These are phyloP conservation scores for Dynastes tityus DNA, from an alignment of 2,888 invertebrate species.

Conservation along the genomic window DNA sequence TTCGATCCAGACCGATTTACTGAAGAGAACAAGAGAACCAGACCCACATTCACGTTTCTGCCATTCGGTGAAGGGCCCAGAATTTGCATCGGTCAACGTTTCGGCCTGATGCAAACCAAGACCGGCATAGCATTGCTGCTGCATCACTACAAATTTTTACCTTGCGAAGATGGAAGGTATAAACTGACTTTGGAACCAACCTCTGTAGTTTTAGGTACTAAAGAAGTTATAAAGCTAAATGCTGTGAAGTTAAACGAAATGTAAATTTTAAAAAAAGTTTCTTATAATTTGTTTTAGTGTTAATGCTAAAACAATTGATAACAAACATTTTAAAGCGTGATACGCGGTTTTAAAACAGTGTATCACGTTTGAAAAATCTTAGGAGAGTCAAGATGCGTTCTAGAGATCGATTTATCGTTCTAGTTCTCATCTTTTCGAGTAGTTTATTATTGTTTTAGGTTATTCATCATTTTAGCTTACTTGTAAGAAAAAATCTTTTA, in stretches of 20 bases:
- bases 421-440: too few relatives aligned
- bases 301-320: too few relatives aligned
- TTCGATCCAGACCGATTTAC: slow-evolving; percentile 21
- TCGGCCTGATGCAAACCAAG: slow-evolving; percentile 10
- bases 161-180: not conserved
- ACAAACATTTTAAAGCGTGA: too few relatives aligned
- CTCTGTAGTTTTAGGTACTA: slow-evolving; percentile 3
- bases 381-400: too few relatives aligned
- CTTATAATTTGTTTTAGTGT: too few relatives aligned
- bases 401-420: too few relatives aligned
- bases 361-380: too few relatives aligned
- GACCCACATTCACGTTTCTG: not conserved
- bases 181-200: slow-evolving; percentile 8
- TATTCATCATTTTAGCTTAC: too few relatives aligned
- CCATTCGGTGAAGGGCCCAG: slow-evolving; percentile 5
- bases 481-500: too few relatives aligned
- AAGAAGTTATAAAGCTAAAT: not conserved
- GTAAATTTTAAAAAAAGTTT: too few relatives aligned
- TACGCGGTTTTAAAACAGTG: too few relatives aligned
- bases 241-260: slow-evolving; percentile 2
- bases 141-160: not conserved
- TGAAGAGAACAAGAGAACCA: not conserved
- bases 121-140: slow-evolving; percentile 1
- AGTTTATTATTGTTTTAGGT: too few relatives aligned
- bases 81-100: slow-evolving; percentile 3